phyloP scores from a whole-genome alignment of 2,888 invertebrate genomes.

The Hedya salicella region DNA sequence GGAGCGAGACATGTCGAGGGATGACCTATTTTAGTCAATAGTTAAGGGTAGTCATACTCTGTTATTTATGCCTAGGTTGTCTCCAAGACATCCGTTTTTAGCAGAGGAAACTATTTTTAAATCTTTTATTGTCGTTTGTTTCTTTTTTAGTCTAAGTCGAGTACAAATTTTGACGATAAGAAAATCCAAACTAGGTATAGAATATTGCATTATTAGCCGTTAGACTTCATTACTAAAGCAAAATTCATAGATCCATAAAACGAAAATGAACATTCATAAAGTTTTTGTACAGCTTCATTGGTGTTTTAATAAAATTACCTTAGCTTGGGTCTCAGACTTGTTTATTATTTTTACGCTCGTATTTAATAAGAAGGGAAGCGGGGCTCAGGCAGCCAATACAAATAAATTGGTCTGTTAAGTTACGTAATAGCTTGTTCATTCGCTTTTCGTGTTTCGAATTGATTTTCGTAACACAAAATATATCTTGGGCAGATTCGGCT shows the following conservation, averaged over 20 bases:
- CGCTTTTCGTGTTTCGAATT: constrained; percentile 38
- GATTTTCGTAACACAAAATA: constrained; percentile 34
- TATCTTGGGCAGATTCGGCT: background rate
- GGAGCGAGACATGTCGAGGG: too few species aligned
- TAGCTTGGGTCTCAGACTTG: constrained; percentile 22
- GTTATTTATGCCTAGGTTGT: too few species aligned
- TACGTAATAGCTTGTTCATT: constrained; percentile 40
- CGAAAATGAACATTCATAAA: constrained; percentile 12
- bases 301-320: constrained; percentile 32
- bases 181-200: too few species aligned
- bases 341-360: constrained; percentile 41
- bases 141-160: too few species aligned
- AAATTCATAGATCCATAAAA: constrained; percentile 14
- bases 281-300: constrained; percentile 20
- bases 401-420: constrained; percentile 43
- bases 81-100: too few species aligned
- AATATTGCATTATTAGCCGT: constrained; percentile 6
- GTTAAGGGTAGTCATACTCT: too few species aligned
- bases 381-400: constrained; percentile 30
- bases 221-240: constrained; percentile 14
- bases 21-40: too few species aligned
- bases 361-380: constrained; percentile 36
- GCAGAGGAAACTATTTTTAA: too few species aligned
- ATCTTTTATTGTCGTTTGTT: too few species aligned
- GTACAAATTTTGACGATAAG: too few species aligned